phyloP scores from a whole-genome alignment of 2,797 vertebrate species.

The Pachyuromys duprasi region DNA sequence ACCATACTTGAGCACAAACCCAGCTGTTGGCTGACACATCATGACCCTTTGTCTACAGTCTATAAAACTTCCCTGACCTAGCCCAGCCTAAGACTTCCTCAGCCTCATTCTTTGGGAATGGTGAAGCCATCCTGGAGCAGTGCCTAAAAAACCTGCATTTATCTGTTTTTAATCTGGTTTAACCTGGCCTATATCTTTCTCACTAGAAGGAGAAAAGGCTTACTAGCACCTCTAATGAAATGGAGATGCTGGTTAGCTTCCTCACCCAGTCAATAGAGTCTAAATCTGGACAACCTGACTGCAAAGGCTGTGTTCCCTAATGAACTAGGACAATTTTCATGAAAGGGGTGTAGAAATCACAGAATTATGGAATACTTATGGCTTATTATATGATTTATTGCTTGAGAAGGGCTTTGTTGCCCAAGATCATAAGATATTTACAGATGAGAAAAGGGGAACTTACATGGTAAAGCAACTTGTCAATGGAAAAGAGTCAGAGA shows the following conservation, averaged over 20 bases:
- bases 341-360: not conserved
- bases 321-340: not conserved
- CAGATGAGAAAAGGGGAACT: not conserved
- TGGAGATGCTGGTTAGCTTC: not conserved
- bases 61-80: too few relatives aligned
- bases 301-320: not conserved
- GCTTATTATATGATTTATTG: not conserved
- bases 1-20: too few relatives aligned
- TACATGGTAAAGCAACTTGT: not conserved
- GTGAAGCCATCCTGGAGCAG: too few relatives aligned
- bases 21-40: too few relatives aligned
- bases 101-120: too few relatives aligned
- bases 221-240: not conserved
- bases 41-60: too few relatives aligned
- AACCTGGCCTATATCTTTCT: too few relatives aligned
- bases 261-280: not conserved
- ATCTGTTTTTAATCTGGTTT: too few relatives aligned
- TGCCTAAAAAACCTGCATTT: too few relatives aligned
- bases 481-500: not conserved
- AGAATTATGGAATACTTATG: not conserved
- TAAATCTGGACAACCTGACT: not conserved
- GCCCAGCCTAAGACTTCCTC: too few relatives aligned
- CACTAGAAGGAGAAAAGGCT: too few relatives aligned
- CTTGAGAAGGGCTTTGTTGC: not conserved
- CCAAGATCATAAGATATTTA: not conserved